Evolutionary conservation across 2,888 invertebrate species (phyloP), one percentile per base, ranked within the genome.

Genomic region (Pterostichus niger): DNA sequence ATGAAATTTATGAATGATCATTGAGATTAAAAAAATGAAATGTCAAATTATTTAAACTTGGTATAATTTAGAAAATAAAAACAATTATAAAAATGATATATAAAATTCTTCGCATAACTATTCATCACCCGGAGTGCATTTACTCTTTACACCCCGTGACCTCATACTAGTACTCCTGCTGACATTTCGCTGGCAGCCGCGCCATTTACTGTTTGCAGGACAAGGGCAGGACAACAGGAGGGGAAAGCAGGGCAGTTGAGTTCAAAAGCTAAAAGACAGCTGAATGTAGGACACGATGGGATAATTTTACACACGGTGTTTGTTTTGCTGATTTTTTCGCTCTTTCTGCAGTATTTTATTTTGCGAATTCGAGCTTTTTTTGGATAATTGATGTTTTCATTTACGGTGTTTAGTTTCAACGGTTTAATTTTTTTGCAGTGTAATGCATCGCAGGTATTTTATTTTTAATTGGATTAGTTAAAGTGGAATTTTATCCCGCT

Each of bases 241-340:
- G 7, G 40, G 40, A 5, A 52, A 13, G 52, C 11, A 46, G n/a
- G 13, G n/a, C 52, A 52, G 13, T 9, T 3, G n/a, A 52, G 52
- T 52, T 52, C 52, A 52, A 52, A 52, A 52, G 64, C 64, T 64
- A 33, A 64, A 64, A 64, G 64, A 64, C 64, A 64, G 64, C 64
- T 64, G 64, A 64, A 64, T 64, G 64, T 64, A 13, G 33, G 33
- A 33, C 40, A 33, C 40, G 64, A 64, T 64, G 64, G 33, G 33
- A 52, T 64, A 33, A 64, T 64, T 64, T 31, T 64, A 64, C 64
- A 64, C 35, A 9, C 33, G 15, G 10, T 59, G 11, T 64, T 64
- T 64, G 40, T 35, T 64, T n/a, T 64, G 64, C 40, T 35, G 35
- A 64, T 64, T 64, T 64, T 64, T 64, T 17, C n/a, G 54, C 31